These are phyloP conservation scores for Hofmannophila pseudospretella DNA, from an alignment of 2,888 invertebrate species.

Conservation along the genomic window DNA sequence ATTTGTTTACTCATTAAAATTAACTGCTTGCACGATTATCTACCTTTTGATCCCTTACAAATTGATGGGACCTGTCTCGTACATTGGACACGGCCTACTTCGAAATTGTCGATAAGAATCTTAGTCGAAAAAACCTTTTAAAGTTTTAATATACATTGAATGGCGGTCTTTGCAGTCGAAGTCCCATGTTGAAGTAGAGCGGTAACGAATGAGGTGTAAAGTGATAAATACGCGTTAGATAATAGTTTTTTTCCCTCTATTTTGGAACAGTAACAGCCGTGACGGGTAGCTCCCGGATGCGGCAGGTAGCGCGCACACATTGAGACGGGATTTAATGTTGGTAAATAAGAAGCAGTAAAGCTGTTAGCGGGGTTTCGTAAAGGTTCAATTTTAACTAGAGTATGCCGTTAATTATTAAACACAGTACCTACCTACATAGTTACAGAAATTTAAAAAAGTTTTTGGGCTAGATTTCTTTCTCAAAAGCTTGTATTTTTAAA, in stretches of 20 bases:
- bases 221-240: constrained; percentile 33
- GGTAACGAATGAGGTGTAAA: constrained; percentile 51
- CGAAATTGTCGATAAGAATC: constrained; percentile 24
- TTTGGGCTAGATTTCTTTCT: too few species aligned
- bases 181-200: constrained; percentile 25
- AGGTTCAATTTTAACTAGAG: too few species aligned
- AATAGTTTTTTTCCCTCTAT: constrained; percentile 43
- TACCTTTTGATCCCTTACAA: constrained; percentile 39
- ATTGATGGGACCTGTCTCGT: constrained; percentile 40
- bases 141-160: too few species aligned
- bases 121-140: constrained; percentile 11
- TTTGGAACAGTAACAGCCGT: constrained; percentile 51
- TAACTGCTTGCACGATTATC: constrained; percentile 49
- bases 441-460: too few species aligned
- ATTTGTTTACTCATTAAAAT: constrained; percentile 49
- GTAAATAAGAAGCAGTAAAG: constrained; percentile 26
- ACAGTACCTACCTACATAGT: too few species aligned
- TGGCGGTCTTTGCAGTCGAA: constrained; percentile 20
- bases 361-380: constrained; percentile 21
- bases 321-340: constrained; percentile 32
- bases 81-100: constrained; percentile 28
- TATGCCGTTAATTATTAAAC: too few species aligned
- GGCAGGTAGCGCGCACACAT: constrained; percentile 69
- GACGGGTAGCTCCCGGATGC: constrained; percentile 59
- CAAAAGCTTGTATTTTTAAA: too few species aligned